These are phyloP conservation scores for Tragopan temminckii DNA, from an alignment of 2,797 vertebrate genomes.

Conservation along the genomic window DNA sequence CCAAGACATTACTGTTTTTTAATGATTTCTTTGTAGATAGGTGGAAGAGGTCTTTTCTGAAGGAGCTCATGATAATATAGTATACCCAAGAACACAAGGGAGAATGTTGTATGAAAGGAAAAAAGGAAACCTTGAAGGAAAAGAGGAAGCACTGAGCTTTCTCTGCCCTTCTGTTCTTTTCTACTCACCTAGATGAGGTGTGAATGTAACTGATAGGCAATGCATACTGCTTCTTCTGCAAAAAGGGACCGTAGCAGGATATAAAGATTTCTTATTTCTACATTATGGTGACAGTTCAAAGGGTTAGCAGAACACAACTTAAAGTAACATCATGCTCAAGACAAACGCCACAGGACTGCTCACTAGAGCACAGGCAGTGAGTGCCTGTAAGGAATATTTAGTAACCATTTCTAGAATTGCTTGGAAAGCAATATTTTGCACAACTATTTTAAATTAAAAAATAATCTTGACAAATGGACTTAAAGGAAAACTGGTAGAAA, in stretches of 20 bases:
- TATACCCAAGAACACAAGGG: constrained; percentile 20
- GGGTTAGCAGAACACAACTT: not conserved
- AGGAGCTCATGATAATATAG: constrained; percentile 60
- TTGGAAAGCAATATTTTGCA: not conserved
- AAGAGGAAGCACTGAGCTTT: constrained; percentile 42
- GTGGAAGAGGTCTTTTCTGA: constrained; percentile 68
- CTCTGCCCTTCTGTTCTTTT: constrained; percentile 29
- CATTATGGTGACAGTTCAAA: not conserved
- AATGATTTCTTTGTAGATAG: constrained; percentile 69
- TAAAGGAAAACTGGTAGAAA: not conserved
- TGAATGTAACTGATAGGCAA: constrained; percentile 8
- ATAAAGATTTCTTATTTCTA: not conserved
- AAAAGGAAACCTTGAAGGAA: constrained; percentile 37
- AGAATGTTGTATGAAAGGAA: constrained; percentile 32
- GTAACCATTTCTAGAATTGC: not conserved
- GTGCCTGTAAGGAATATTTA: not conserved
- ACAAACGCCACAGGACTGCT: not conserved
- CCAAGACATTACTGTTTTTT: constrained; percentile 52
- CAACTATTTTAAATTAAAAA: not conserved
- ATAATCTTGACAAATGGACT: not conserved
- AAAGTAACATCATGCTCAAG: not conserved
- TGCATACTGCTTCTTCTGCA: not conserved
- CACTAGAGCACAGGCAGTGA: not conserved
- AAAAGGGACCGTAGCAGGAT: not conserved
- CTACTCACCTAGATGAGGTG: constrained; percentile 21